Conservation (phyloP, 2,797 vertebrate genomes). For the Australoheros facetus region DNA sequence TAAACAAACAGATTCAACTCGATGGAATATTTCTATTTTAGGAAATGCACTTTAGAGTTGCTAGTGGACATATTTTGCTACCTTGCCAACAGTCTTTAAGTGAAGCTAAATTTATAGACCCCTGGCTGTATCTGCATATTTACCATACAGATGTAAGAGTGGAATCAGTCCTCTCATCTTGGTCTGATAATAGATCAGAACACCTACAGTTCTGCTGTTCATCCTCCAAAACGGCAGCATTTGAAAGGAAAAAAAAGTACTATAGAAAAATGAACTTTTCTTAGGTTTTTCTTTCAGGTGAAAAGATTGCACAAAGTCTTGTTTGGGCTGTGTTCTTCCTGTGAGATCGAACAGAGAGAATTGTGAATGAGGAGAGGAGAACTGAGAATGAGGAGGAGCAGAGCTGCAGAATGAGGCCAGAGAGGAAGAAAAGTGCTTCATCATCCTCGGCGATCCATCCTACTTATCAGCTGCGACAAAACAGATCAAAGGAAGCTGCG, state of each 20-base stretch:
- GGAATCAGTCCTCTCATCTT: background rate
- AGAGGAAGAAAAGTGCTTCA: constrained; percentile 67
- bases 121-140: background rate
- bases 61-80: constrained; percentile 8
- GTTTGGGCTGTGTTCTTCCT: constrained; percentile 19
- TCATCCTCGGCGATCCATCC: constrained; percentile 57
- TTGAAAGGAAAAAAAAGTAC: constrained; percentile 10
- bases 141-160: background rate
- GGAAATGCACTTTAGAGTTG: constrained; percentile 6
- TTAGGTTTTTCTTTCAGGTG: background rate
- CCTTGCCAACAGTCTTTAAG: background rate
- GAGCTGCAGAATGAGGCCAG: constrained; percentile 56
- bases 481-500: constrained; percentile 24
- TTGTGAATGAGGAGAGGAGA: constrained; percentile 64
- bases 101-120: background rate
- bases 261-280: background rate
- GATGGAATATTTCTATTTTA: constrained; percentile 19
- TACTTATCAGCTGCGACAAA: constrained; percentile 44
- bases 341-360: constrained; percentile 51
- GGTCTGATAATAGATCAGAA: background rate
- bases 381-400: constrained; percentile 57
- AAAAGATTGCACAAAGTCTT: background rate
- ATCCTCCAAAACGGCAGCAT: background rate
- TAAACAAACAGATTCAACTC: constrained; percentile 16
- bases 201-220: background rate